These are phyloP conservation scores for Corythaeola cristata DNA, from an alignment of 2,113 vertebrate species.

Conservation along the genomic window DNA sequence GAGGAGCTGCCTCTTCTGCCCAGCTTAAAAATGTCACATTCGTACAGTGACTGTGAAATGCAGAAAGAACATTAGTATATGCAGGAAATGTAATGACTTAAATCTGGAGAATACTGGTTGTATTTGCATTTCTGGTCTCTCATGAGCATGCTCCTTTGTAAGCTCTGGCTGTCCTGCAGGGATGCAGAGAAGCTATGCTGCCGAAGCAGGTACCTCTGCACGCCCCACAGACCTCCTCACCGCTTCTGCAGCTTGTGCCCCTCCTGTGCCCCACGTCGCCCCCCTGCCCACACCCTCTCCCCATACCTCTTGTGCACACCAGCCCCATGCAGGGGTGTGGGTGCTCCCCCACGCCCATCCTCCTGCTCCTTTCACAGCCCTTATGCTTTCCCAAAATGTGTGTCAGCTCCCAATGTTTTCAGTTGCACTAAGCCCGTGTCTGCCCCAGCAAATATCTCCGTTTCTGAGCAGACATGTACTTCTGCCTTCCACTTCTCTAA, in stretches of 20 bases:
- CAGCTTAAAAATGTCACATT: background rate
- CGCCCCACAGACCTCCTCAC: fast-evolving
- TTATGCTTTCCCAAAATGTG: background rate
- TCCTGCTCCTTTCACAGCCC: background rate
- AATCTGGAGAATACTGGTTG: background rate
- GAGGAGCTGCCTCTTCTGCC: background rate
- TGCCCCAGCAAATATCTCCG: background rate
- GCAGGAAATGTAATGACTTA: background rate
- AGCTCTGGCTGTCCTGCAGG: background rate
- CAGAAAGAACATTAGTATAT: background rate
- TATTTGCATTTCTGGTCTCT: background rate
- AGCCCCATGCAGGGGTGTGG: fast-evolving
- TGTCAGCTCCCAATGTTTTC: background rate
- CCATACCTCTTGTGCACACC: no score
- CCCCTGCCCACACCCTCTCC: background rate
- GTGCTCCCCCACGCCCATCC: no score
- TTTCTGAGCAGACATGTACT: background rate
- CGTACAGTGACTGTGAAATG: background rate
- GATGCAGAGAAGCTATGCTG: background rate
- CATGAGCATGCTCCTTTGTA: background rate
- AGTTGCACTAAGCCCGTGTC: background rate
- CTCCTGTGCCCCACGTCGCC: fast-evolving
- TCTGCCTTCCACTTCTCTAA: background rate
- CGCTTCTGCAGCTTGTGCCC: background rate
- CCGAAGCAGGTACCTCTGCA: background rate